Evolutionary conservation across 2,797 vertebrate species (phyloP).

Genomic region (Pterois miles): DNA sequence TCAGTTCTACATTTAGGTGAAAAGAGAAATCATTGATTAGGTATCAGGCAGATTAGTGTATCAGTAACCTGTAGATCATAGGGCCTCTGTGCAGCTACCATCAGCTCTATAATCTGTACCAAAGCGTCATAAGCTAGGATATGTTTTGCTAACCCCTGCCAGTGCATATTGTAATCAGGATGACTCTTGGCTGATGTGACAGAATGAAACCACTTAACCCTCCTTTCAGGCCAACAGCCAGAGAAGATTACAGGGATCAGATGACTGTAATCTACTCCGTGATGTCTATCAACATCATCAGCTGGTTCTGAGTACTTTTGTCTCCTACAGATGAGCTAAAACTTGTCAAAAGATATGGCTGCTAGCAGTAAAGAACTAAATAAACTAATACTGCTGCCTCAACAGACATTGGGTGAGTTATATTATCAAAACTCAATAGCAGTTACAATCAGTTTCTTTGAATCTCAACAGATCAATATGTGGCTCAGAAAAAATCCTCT

Average conservation of each 20-base stretch:
- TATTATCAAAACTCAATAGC: not conserved
- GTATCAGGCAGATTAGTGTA: not conserved
- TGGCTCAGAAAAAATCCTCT: not conserved
- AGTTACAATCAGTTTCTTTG: not conserved
- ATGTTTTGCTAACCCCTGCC: conserved; percentile 23
- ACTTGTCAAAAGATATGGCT: not conserved
- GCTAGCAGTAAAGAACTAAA: not conserved
- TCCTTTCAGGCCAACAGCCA: conserved; percentile 59
- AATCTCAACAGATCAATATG: not conserved
- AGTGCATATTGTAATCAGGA: conserved; percentile 48
- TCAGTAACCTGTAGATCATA: not conserved
- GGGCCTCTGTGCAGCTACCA: not conserved
- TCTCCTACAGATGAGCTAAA: conserved; percentile 25
- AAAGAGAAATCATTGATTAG: not conserved
- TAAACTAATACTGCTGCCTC: no score
- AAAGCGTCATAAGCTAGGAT: conserved; percentile 18
- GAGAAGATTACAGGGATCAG: conserved; percentile 70
- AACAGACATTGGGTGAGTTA: no score
- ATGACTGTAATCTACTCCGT: conserved; percentile 64
- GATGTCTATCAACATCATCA: conserved; percentile 42
- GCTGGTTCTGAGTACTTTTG: conserved; percentile 14
- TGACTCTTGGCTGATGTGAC: conserved; percentile 71
- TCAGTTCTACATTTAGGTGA: not conserved
- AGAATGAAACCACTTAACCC: conserved; percentile 78
- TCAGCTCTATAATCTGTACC: conserved; percentile 18